phyloP scores from a whole-genome alignment of 1,140 invertebrate species.

The Drosophila pruinosa region DNA sequence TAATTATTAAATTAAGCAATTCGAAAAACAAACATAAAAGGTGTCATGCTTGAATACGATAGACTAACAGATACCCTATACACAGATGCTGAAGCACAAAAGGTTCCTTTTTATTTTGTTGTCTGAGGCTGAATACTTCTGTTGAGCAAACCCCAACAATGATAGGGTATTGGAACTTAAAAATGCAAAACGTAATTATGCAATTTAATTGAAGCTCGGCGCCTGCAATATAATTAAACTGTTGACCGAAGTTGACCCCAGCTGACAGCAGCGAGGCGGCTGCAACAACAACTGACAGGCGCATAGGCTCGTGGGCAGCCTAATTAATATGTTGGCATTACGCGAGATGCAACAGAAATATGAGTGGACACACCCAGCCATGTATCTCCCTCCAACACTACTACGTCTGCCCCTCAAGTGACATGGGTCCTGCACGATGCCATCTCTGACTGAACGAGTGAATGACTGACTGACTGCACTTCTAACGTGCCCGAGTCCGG shows the following conservation, averaged over 20 bases:
- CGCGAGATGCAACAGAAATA: slow-evolving; percentile 50
- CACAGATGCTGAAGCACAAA: too few species aligned
- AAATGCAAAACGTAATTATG: slow-evolving; percentile 47
- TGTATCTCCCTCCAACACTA: background rate
- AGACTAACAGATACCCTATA: background rate
- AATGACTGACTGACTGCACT: slow-evolving; percentile 14
- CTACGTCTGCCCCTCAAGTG: background rate
- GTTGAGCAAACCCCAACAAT: background rate
- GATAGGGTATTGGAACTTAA: slow-evolving; percentile 7
- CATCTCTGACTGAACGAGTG: background rate
- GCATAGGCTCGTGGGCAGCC: slow-evolving; percentile 64
- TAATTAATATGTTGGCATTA: slow-evolving; percentile 69
- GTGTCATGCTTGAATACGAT: background rate
- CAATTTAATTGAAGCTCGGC: slow-evolving; percentile 38
- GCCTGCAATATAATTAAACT: slow-evolving; percentile 66
- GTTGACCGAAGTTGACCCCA: slow-evolving; percentile 56
- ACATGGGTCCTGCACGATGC: slow-evolving; percentile 13
- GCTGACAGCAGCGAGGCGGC: slow-evolving; percentile 19
- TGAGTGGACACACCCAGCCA: slow-evolving; percentile 33
- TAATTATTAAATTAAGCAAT: slow-evolving; percentile 79
- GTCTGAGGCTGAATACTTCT: too few species aligned
- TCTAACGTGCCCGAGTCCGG: slow-evolving; percentile 42
- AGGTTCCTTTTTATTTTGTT: background rate
- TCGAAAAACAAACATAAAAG: slow-evolving; percentile 60
- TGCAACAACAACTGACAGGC: slow-evolving; percentile 55